Conservation (phyloP, 2,113 vertebrate genomes). For the Gavia stellata region DNA sequence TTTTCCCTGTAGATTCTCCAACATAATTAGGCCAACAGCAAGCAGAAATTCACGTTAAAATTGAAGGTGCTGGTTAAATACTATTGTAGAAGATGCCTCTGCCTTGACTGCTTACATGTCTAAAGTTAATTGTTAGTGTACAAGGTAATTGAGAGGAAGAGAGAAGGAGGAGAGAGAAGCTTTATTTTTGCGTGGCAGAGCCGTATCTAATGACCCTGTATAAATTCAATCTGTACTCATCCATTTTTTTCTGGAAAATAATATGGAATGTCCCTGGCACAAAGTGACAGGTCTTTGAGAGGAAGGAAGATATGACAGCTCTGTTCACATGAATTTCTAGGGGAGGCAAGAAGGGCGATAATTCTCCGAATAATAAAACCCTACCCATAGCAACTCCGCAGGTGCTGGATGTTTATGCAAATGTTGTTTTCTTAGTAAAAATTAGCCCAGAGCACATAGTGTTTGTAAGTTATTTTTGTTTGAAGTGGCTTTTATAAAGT, state of each 20-base stretch:
- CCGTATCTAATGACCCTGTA: background rate
- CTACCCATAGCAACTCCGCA: background rate
- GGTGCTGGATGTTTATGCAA: constrained; percentile 25
- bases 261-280: background rate
- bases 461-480: constrained; percentile 16
- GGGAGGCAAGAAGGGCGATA: background rate
- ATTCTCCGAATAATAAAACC: background rate
- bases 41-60: background rate
- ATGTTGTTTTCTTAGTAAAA: constrained; percentile 35
- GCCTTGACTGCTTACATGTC: background rate
- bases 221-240: background rate
- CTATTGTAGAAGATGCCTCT: background rate
- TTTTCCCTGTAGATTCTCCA: background rate
- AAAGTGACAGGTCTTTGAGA: background rate
- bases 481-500: constrained; percentile 58
- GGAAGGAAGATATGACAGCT: background rate
- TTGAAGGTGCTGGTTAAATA: background rate
- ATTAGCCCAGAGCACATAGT: constrained; percentile 33
- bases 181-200: background rate
- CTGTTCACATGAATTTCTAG: background rate
- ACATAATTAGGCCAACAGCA: background rate
- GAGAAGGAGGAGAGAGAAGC: background rate
- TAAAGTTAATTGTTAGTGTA: background rate
- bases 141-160: background rate
- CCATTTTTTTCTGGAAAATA: background rate